phyloP scores from a whole-genome alignment of 1,140 invertebrate species.

The Drosophila miranda region DNA sequence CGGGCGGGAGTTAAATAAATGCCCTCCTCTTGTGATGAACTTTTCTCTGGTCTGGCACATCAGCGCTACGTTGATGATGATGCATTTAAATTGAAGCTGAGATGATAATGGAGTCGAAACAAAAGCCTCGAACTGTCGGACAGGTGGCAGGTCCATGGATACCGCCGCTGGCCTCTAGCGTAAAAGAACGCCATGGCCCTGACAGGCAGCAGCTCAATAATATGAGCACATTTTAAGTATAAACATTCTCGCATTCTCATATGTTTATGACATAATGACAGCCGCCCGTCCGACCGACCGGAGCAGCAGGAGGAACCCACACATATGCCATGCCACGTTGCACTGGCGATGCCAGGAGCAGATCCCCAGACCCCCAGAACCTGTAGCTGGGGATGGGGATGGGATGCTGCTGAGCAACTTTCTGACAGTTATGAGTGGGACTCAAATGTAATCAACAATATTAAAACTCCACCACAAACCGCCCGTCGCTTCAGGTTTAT shows the following conservation, averaged over 20 bases:
- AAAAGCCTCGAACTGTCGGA: constrained; percentile 32
- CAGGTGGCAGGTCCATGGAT: constrained; percentile 42
- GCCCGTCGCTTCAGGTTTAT: constrained; percentile 2
- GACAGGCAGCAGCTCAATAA: constrained; percentile 48
- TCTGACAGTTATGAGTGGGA: constrained; percentile 76
- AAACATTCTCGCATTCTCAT: constrained; percentile 47
- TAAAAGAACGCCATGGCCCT: constrained; percentile 10
- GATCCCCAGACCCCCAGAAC: background rate
- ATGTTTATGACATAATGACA: constrained; percentile 77
- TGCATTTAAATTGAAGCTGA: constrained; percentile 29
- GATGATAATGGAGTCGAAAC: constrained; percentile 33
- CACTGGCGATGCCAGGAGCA: constrained; percentile 13
- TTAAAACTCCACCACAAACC: constrained; percentile 41
- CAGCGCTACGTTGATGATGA: background rate
- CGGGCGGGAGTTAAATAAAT: too few relatives aligned
- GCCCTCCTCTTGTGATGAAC: too few relatives aligned
- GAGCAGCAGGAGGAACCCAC: constrained; percentile 1
- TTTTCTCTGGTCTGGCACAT: background rate
- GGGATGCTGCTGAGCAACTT: constrained; percentile 34
- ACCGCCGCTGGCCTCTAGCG: constrained; percentile 31
- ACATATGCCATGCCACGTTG: constrained; percentile 43
- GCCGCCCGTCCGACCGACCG: constrained; percentile 13
- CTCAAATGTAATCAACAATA: constrained; percentile 76
- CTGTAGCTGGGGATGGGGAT: too few relatives aligned
- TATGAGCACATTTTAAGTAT: constrained; percentile 63